Base-by-base conservation (phyloP, 2,797 vertebrate species). In the Diplodus sargus region DNA sequence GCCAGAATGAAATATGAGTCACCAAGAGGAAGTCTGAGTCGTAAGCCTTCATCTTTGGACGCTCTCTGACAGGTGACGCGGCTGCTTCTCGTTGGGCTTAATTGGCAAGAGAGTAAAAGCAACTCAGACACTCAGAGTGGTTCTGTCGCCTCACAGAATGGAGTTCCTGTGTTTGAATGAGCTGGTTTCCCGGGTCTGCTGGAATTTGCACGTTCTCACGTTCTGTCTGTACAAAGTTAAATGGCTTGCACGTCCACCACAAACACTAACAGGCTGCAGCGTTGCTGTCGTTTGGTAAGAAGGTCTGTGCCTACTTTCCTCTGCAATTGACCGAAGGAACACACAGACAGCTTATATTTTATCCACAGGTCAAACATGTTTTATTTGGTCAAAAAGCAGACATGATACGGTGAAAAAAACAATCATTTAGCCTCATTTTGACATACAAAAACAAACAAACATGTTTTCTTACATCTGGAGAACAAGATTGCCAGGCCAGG, bases 71-170 rank as follows among this genome's bases (percentile, higher is more conserved):
- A 72, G 30, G 70, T 39, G 22, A 20, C 74, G 59, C 88, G 83
- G 78, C 76, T 90, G 90, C 4, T 34, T 69, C 51, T 72, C 30
- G 8, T 90, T 78, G 20, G 23, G 10, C 25, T 68, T 84, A 68
- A 92, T 85, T 84, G 49, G n/a, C 3, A 25, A 0, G 14, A 8
- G 58, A 59, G 72, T 20, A 20, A 69, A 77, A 68, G 23, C 48
- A 30, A 42, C 13, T 30, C 11, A 18, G 4, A 20, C 28, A 65
- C 16, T 61, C 34, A 47, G 14, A 17, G 34, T 5, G 8, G 10
- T 4, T 14, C 7, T 43, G n/a, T 10, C 1, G 0, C 12, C 39
- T 18, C 15, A 20, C 12, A 4, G 25, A 30, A 2, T 23, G 57
- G 62, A 23, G 54, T 13, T 3, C 18, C 12, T 25, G 25, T 34